phyloP scores from a whole-genome alignment of 1,140 invertebrate genomes.

The Brachionus rubens region DNA sequence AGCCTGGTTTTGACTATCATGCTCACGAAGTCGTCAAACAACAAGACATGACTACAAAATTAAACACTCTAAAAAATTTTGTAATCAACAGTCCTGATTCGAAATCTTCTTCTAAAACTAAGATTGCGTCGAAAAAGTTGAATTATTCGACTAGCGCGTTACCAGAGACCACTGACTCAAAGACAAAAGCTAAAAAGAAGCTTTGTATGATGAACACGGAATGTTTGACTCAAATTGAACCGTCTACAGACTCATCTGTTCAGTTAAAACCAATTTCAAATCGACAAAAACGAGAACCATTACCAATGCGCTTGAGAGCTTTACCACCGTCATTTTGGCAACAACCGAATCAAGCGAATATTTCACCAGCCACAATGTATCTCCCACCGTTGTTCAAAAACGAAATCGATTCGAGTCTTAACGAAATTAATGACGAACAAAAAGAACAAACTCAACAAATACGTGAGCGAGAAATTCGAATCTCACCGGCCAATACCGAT shows the following conservation, averaged over 20 bases:
- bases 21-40: conserved; percentile 19
- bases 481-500: conserved; percentile 62
- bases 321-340: conserved; percentile 65
- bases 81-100: not conserved
- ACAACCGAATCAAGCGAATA: conserved; percentile 62
- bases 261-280: conserved; percentile 24
- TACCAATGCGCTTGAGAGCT: conserved; percentile 64
- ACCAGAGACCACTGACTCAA: not conserved
- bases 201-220: conserved; percentile 10
- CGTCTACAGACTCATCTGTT: not conserved
- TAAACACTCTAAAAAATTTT: conserved; percentile 32
- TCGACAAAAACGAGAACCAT: conserved; percentile 53
- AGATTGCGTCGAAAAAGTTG: not conserved
- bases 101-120: not conserved
- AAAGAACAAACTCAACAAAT: conserved; percentile 47
- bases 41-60: not conserved
- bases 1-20: conserved; percentile 51
- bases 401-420: conserved; percentile 56
- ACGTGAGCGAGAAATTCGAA: conserved; percentile 52
- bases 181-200: conserved; percentile 22
- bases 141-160: conserved; percentile 2
- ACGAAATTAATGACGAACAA: conserved; percentile 46
- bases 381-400: conserved; percentile 60
- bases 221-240: not conserved
- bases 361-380: conserved; percentile 59